Conservation (phyloP, 2,888 invertebrate species). For the Thelaira solivaga region DNA sequence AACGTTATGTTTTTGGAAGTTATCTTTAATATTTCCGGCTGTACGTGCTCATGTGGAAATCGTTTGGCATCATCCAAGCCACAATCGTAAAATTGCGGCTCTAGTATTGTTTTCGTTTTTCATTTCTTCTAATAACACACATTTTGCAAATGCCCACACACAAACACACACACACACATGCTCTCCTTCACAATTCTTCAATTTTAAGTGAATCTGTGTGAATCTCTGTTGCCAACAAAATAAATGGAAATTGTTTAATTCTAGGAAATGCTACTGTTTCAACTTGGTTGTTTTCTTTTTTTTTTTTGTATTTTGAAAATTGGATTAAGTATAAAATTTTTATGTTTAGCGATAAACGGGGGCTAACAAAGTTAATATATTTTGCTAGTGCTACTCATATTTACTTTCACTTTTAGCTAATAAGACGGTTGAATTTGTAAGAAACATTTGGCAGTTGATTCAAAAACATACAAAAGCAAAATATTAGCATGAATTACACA, state of each 20-base stretch:
- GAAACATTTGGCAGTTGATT: conserved; percentile 3
- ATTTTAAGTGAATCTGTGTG: conserved; percentile 8
- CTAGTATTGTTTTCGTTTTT: conserved; percentile 34
- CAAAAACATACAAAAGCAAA: too few relatives aligned
- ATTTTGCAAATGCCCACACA: conserved; percentile 18
- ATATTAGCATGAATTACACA: too few relatives aligned
- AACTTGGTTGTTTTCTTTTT: too few relatives aligned
- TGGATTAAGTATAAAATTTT: conserved; percentile 33
- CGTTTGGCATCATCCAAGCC: conserved; percentile 56
- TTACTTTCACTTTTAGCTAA: too few relatives aligned
- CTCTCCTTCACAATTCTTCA: background rate
- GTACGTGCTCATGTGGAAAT: conserved; percentile 64
- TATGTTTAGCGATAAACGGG: conserved; percentile 3
- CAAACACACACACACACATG: background rate
- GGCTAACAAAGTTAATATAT: background rate
- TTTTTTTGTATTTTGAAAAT: conserved; percentile 27
- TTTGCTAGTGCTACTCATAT: background rate
- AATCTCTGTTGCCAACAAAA: conserved; percentile 32
- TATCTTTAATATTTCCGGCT: conserved; percentile 63
- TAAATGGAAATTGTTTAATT: conserved; percentile 48
- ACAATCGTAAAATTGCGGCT: conserved; percentile 62
- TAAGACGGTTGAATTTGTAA: background rate
- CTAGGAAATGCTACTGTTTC: conserved; percentile 17
- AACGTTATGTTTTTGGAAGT: conserved; percentile 61
- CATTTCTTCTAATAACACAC: conserved; percentile 31